phyloP scores from a whole-genome alignment of 2,113 vertebrate genomes.

The Lanius ludovicianus region DNA sequence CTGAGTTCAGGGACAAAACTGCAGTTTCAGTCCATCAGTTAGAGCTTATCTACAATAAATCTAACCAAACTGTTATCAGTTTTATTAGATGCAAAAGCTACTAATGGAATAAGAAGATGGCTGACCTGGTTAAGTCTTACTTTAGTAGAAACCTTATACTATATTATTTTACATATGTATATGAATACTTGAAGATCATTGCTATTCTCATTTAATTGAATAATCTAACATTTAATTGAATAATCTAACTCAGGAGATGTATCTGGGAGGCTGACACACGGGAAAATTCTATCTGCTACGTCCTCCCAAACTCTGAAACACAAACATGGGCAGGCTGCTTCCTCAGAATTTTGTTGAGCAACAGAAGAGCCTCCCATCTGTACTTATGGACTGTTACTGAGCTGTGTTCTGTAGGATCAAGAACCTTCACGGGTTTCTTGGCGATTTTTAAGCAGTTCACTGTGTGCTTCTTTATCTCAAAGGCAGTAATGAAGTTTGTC shows the following conservation, averaged over 20 bases:
- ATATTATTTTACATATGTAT: too few relatives aligned
- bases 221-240: background rate
- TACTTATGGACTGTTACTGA: background rate
- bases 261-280: background rate
- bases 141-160: background rate
- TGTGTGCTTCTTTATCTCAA: background rate
- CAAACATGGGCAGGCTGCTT: background rate
- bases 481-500: background rate
- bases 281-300: background rate
- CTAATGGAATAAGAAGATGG: background rate
- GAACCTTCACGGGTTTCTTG: background rate
- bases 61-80: background rate
- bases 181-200: background rate
- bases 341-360: background rate
- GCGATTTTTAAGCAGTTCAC: background rate
- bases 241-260: background rate
- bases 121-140: background rate
- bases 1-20: background rate
- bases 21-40: background rate
- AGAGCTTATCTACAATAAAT: background rate
- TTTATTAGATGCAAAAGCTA: background rate
- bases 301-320: background rate
- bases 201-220: background rate
- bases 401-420: background rate
- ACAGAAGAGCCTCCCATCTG: background rate